phyloP scores from a whole-genome alignment of 1,140 invertebrate genomes.

The Manduca sexta region DNA sequence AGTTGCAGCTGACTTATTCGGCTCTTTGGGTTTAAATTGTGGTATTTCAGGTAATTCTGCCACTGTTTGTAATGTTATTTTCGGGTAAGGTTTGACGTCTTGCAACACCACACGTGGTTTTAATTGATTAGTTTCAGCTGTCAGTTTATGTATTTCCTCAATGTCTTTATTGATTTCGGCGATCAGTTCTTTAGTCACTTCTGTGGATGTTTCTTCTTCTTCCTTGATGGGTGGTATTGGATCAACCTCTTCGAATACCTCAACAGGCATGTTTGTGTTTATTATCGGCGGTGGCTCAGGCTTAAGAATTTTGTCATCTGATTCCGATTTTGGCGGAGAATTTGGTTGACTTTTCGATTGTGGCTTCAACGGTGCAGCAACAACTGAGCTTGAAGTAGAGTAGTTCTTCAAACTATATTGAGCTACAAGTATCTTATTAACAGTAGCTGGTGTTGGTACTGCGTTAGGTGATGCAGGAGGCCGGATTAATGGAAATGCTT shows the following conservation, averaged over 20 bases:
- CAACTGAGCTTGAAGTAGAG: conserved; percentile 38
- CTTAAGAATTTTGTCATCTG: conserved; percentile 46
- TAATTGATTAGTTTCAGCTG: conserved; percentile 61
- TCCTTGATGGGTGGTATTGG: conserved; percentile 59
- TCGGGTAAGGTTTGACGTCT: conserved; percentile 70
- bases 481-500: conserved; percentile 74
- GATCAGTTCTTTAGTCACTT: conserved; percentile 58
- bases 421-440: conserved; percentile 66
- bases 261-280: conserved; percentile 39
- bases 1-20: conserved; percentile 41
- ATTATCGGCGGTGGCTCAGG: conserved; percentile 34
- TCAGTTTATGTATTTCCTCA: conserved; percentile 71
- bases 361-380: conserved; percentile 36
- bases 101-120: conserved; percentile 62
- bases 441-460: conserved; percentile 52
- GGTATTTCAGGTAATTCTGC: conserved; percentile 76
- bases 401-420: conserved; percentile 67
- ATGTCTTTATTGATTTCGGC: conserved; percentile 72
- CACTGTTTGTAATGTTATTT: conserved; percentile 76
- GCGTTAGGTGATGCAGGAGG: conserved; percentile 75
- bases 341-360: conserved; percentile 70
- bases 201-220: conserved; percentile 55
- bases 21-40: conserved; percentile 68
- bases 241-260: conserved; percentile 56
- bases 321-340: conserved; percentile 62